phyloP scores from a whole-genome alignment of 64 coral and sea anemone genomes.

The Astreopora myriophthalma region DNA sequence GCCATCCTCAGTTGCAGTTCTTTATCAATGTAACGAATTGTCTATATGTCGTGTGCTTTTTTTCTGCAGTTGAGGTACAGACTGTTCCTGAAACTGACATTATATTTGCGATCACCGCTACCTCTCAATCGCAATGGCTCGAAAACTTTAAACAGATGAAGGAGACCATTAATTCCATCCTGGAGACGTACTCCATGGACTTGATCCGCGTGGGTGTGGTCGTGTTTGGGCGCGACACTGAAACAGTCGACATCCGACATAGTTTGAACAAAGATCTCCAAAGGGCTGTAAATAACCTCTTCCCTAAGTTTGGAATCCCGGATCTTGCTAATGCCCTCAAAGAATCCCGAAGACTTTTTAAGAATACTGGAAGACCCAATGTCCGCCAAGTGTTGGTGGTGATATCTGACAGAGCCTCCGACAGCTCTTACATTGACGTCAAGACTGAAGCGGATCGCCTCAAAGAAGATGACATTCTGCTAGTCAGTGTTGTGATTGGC shows the following conservation, averaged over 20 bases:
- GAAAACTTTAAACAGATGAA: constrained; percentile 77
- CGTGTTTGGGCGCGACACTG: constrained; percentile 36
- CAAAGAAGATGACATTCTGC: constrained; percentile 39
- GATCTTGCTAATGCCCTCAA: constrained; percentile 64
- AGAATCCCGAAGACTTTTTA: constrained; percentile 77
- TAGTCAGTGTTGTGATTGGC: constrained; percentile 87
- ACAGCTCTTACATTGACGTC: constrained; percentile 25
- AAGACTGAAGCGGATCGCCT: constrained; percentile 56
- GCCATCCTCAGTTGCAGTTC: too few species aligned
- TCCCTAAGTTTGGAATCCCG: constrained; percentile 43
- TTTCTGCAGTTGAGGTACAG: constrained; percentile 36
- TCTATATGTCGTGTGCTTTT: not conserved
- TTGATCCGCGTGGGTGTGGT: constrained; percentile 65
- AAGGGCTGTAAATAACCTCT: not conserved
- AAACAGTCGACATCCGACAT: not conserved
- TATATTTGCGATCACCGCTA: constrained; percentile 77
- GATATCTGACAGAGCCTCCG: constrained; percentile 69
- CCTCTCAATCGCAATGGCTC: constrained; percentile 16
- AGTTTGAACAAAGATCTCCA: not conserved
- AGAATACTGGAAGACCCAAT: constrained; percentile 64
- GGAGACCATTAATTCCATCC: constrained; percentile 65
- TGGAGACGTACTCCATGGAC: constrained; percentile 70
- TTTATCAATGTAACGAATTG: too few species aligned
- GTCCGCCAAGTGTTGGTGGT: constrained; percentile 85
- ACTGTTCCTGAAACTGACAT: constrained; percentile 81